These are phyloP conservation scores for Brachionus manjavacas DNA, from an alignment of 1,140 invertebrate species.

Conservation along the genomic window DNA sequence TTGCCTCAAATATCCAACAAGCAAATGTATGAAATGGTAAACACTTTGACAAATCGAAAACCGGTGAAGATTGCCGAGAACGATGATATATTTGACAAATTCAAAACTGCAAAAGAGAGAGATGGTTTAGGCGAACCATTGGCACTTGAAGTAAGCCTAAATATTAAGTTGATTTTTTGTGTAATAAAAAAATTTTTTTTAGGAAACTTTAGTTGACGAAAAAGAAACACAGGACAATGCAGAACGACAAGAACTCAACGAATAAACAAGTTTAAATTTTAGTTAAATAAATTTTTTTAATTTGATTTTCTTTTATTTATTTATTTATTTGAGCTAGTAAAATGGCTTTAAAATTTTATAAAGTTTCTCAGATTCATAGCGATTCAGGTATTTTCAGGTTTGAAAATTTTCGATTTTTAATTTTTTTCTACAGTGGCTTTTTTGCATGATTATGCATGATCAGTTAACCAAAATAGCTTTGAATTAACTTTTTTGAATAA, in stretches of 20 bases:
- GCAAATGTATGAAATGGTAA: conserved; percentile 27
- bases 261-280: not conserved
- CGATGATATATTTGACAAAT: conserved; percentile 32
- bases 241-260: not conserved
- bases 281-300: not conserved
- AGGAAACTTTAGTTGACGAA: not conserved
- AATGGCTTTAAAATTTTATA: not conserved
- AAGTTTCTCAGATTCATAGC: not conserved
- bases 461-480: not conserved
- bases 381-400: not conserved
- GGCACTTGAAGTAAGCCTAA: not conserved
- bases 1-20: conserved; percentile 2
- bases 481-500: not conserved
- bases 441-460: not conserved
- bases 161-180: not conserved
- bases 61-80: conserved; percentile 2
- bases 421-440: not conserved
- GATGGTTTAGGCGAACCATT: not conserved
- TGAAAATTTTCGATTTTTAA: not conserved
- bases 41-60: conserved; percentile 28
- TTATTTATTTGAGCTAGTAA: not conserved
- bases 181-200: not conserved
- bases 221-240: not conserved
- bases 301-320: not conserved
- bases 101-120: not conserved